Evolutionary conservation across 2,797 vertebrate genomes (phyloP).

Genomic region (Phalanger gymnotis): DNA sequence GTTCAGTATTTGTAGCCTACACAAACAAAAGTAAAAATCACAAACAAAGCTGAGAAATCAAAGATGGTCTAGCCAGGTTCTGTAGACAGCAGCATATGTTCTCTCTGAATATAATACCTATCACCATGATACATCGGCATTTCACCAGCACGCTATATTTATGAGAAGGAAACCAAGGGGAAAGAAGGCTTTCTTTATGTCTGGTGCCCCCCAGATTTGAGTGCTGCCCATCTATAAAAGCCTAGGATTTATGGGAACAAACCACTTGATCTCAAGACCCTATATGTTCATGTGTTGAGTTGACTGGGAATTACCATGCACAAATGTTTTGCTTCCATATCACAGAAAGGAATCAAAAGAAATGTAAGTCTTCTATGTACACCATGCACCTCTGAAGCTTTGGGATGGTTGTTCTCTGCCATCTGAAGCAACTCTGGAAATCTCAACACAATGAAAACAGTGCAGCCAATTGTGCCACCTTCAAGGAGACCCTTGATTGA

Average conservation of each 20-base stretch:
- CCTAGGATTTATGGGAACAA: neutral
- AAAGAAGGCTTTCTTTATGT: neutral
- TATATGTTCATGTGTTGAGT: neutral
- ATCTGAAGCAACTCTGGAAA: conserved; percentile 56
- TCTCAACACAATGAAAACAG: conserved; percentile 68
- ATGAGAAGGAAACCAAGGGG: neutral
- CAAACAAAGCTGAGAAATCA: neutral
- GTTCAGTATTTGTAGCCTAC: neutral
- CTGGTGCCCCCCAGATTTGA: neutral
- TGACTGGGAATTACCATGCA: neutral
- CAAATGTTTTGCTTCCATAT: neutral
- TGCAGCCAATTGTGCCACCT: conserved; percentile 61
- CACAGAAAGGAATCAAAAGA: neutral
- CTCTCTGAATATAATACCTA: neutral
- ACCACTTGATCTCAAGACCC: neutral
- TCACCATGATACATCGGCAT: neutral
- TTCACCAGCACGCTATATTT: neutral
- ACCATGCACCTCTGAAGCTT: conserved; percentile 19
- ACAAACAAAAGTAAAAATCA: neutral
- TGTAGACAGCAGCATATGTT: neutral
- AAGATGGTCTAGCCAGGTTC: neutral
- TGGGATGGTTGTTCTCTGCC: conserved; percentile 34
- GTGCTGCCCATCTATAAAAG: neutral
- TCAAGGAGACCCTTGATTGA: conserved; percentile 69
- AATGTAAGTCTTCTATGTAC: neutral